Percentiles rank a stretch among this genome's conserved stretches.
Conservation (phyloP, 2,888 invertebrate species). For the Drosophila testacea region DNA sequence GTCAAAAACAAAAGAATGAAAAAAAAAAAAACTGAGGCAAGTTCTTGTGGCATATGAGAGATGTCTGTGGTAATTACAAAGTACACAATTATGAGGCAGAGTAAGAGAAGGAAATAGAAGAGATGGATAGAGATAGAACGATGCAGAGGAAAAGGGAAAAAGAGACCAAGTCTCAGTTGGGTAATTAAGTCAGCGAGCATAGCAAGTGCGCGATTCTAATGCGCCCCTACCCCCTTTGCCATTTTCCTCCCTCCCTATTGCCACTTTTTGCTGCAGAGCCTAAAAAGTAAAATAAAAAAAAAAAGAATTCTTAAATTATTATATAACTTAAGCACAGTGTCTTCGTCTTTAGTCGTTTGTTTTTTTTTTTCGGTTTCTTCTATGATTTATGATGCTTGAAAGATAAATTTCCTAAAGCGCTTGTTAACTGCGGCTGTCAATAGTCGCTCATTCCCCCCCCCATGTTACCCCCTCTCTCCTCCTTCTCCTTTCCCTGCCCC, state of each 20-base stretch:
- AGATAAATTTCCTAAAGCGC: conserved; percentile 74
- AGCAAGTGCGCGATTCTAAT: conserved; percentile 62
- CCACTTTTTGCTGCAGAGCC: conserved; percentile 7
- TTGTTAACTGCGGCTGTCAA: conserved; percentile 77
- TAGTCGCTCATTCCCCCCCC: conserved; percentile 43
- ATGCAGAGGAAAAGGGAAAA: not conserved
- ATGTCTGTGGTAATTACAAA: conserved; percentile 49
- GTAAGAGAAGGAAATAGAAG: not conserved
- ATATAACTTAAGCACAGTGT: conserved; percentile 48
- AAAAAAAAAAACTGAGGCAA: conserved; percentile 29
- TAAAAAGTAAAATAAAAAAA: conserved; percentile 9
- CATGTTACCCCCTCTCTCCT: too few species aligned
- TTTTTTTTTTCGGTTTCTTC: conserved; percentile 19
- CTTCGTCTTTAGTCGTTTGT: conserved; percentile 5
- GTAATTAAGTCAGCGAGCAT: conserved; percentile 71
- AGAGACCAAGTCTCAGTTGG: conserved; percentile 47
- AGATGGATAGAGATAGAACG: not conserved
- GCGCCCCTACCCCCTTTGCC: not conserved
- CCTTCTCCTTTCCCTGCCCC: too few species aligned
- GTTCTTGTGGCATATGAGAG: conserved; percentile 32
- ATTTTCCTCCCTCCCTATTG: not conserved
- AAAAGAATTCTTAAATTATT: conserved; percentile 29
- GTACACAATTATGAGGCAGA: conserved; percentile 9
- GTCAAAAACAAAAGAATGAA: conserved; percentile 59
- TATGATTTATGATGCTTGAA: conserved; percentile 80